Percentiles rank a stretch among this genome's conserved stretches.
These are phyloP conservation scores for Hemichromis elongatus DNA, from an alignment of 2,113 vertebrate genomes.

Conservation along the genomic window DNA sequence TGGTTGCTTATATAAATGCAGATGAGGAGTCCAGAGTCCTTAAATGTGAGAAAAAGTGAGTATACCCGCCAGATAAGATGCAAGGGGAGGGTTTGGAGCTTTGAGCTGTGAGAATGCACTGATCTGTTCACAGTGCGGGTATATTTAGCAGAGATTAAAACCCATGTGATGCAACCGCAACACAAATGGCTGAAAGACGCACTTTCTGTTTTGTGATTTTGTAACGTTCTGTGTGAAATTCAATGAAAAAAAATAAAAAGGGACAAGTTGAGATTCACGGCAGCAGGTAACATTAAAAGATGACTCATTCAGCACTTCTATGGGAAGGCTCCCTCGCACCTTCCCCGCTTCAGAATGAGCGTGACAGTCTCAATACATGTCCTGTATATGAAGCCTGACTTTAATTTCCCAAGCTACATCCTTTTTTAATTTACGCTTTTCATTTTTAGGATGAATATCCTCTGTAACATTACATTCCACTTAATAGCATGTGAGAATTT, in stretches of 20 bases:
- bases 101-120: conserved; percentile 38
- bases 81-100: conserved; percentile 34
- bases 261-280: background rate
- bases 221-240: conserved; percentile 6
- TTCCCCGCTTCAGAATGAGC: background rate
- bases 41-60: conserved; percentile 45
- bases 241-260: background rate
- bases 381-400: background rate
- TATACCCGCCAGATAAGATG: conserved; percentile 42
- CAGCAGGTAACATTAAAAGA: conserved; percentile 20
- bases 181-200: conserved; percentile 48
- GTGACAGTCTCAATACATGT: background rate
- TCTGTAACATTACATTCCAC: conserved; percentile 42
- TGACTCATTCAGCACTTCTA: conserved; percentile 11
- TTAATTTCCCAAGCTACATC: background rate
- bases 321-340: background rate
- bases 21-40: conserved; percentile 43
- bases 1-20: conserved; percentile 60
- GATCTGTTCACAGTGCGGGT: conserved; percentile 38
- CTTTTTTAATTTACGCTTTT: conserved; percentile 4
- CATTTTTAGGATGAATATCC: conserved; percentile 22
- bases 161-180: conserved; percentile 52
- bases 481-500: conserved; percentile 42
- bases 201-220: conserved; percentile 25
- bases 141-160: conserved; percentile 65